These are phyloP conservation scores for Eubucco bourcierii DNA, from an alignment of 2,113 vertebrate genomes.

Conservation along the genomic window DNA sequence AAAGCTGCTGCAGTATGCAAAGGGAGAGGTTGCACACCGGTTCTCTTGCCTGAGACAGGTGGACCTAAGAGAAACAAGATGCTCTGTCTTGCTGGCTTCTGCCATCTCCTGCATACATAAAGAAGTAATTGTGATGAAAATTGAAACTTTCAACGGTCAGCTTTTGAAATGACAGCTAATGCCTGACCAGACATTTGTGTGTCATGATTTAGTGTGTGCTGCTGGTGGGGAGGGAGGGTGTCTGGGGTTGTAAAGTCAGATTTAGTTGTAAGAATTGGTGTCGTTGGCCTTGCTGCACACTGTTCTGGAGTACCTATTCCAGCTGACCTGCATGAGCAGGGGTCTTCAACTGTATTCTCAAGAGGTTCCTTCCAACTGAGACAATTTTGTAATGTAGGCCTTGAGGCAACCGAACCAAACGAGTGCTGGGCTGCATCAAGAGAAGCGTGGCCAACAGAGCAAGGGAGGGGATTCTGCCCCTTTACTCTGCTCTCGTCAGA, in stretches of 20 bases:
- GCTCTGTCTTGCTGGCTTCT: background rate
- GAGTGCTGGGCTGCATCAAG: too few relatives aligned
- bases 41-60: accelerated
- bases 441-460: too few relatives aligned
- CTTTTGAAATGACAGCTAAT: too few relatives aligned
- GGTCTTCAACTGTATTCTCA: background rate
- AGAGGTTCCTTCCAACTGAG: background rate
- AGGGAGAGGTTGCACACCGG: background rate
- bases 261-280: background rate
- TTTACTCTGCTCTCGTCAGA: too few relatives aligned
- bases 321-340: background rate
- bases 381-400: background rate
- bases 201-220: background rate
- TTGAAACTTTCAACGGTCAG: background rate
- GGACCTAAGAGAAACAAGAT: background rate
- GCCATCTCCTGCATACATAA: accelerated
- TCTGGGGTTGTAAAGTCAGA: background rate
- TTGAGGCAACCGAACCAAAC: too few relatives aligned
- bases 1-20: background rate
- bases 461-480: too few relatives aligned
- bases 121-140: background rate
- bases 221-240: background rate
- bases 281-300: background rate
- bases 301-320: background rate
- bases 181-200: background rate